Base-by-base conservation (phyloP, 2,888 invertebrate genomes). In the Lucinisca nassula region DNA sequence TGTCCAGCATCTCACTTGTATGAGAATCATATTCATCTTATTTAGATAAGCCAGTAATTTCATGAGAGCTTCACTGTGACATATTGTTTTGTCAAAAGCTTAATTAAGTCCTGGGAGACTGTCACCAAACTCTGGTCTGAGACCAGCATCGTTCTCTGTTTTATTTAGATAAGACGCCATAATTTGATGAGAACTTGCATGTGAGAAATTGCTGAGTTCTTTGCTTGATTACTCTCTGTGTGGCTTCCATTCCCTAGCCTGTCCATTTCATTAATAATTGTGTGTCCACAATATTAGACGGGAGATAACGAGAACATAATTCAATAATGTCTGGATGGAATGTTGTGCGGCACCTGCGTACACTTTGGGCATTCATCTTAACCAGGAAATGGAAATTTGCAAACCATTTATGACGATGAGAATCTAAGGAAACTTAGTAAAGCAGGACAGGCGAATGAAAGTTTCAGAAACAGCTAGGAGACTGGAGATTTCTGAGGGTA, bases 131-230 rank as follows among this genome's bases (percentile, higher is more conserved):
- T 6, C 30, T 35, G 17, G 8, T 3, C 35, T 17, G 24, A 67
- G 67, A 24, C 17, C 67, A 35, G 35, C 67, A 35, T 67, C 24
- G 6, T 17, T 67, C 17, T 14, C 67, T 67, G 67, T 35, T 24
- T 67, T 67, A 67, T 67, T 67, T 67, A 67, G 67, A 67, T 67
- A 67, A 67, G 67, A 35, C 32, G 30, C 67, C 67, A 35, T 67
- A 67, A 67, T 67, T 67, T 67, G 67, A 67, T 67, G 67, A 67
- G 35, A 67, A 17, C 24, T 35, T 32, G 35, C 67, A 35, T 35
- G 30, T 30, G 35, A 67, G 67, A 35, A 32, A 67, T 67, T 67
- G 67, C 67, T 4, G 17, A 32, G 67, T 67, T 21, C 12, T 10
- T 10, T 35, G 35, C 67, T 67, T 67, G 67, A 67, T 67, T 67